Conservation (phyloP, 2,113 vertebrate genomes). For the Erinaceus europaeus region DNA sequence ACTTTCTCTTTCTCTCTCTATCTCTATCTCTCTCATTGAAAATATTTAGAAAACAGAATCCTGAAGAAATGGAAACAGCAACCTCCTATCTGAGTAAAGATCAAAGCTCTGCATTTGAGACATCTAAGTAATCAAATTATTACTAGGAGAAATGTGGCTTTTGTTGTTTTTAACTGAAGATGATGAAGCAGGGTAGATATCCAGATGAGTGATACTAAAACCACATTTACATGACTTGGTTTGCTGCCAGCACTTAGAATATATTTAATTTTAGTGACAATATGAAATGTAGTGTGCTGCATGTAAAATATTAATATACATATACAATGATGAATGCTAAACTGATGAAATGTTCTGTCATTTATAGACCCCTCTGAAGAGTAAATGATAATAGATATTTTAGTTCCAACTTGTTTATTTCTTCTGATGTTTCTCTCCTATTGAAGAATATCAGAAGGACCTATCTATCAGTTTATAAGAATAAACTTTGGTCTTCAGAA, state of each 20-base stretch:
- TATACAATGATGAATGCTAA: constrained; percentile 57
- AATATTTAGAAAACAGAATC: not conserved
- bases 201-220: not conserved
- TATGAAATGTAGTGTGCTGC: constrained; percentile 67
- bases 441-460: not conserved
- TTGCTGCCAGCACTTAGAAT: constrained; percentile 54
- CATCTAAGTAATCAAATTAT: constrained; percentile 56
- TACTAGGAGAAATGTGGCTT: constrained; percentile 19
- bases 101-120: not conserved
- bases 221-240: constrained; percentile 36
- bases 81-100: not conserved
- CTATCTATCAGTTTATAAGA: not conserved
- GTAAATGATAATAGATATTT: constrained; percentile 33
- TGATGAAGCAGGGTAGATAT: not conserved
- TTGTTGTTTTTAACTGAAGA: constrained; percentile 3
- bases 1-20: no score
- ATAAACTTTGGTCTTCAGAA: not conserved
- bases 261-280: constrained; percentile 77
- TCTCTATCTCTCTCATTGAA: no score
- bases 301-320: constrained; percentile 77
- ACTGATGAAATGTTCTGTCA: constrained; percentile 38
- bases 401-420: not conserved
- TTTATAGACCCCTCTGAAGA: constrained; percentile 34
- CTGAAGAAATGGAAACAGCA: not conserved
- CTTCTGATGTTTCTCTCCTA: not conserved